These are phyloP conservation scores for Hirudinaria manillensis DNA, from an alignment of 2,888 invertebrate genomes.

Conservation along the genomic window DNA sequence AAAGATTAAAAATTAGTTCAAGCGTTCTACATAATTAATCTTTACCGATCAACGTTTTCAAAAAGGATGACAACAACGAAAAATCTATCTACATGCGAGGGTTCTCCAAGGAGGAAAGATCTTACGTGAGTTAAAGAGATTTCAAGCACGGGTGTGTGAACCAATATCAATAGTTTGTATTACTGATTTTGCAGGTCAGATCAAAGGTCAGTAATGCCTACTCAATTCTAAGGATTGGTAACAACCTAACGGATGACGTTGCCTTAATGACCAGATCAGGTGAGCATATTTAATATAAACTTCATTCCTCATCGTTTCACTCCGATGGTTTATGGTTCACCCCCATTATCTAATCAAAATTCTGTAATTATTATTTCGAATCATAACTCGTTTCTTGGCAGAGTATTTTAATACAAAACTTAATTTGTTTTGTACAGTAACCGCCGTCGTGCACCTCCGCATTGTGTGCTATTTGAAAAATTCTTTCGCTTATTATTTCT, in stretches of 20 bases:
- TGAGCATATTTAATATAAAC: background rate
- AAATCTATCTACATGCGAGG: conserved; percentile 16
- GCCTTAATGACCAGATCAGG: conserved; percentile 3
- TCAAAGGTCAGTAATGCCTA: conserved; percentile 23
- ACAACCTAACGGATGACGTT: background rate
- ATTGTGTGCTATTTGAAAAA: no score
- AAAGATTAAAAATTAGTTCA: no score
- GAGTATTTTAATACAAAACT: no score
- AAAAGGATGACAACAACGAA: background rate
- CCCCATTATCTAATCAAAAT: background rate
- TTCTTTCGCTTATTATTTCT: no score
- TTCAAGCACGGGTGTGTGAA: background rate
- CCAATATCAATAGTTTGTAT: background rate
- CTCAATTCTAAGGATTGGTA: conserved; percentile 17
- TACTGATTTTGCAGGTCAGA: conserved; percentile 12
- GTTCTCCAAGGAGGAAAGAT: conserved; percentile 12
- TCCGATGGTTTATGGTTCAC: background rate
- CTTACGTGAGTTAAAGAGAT: conserved; percentile 16
- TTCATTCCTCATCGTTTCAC: background rate
- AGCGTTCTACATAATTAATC: no score
- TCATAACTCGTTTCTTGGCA: background rate
- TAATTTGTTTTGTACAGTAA: no score
- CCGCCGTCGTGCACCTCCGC: no score
- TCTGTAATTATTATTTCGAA: background rate
- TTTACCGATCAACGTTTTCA: no score